phyloP scores from a whole-genome alignment of 2,888 invertebrate genomes.

The Tigriopus californicus region DNA sequence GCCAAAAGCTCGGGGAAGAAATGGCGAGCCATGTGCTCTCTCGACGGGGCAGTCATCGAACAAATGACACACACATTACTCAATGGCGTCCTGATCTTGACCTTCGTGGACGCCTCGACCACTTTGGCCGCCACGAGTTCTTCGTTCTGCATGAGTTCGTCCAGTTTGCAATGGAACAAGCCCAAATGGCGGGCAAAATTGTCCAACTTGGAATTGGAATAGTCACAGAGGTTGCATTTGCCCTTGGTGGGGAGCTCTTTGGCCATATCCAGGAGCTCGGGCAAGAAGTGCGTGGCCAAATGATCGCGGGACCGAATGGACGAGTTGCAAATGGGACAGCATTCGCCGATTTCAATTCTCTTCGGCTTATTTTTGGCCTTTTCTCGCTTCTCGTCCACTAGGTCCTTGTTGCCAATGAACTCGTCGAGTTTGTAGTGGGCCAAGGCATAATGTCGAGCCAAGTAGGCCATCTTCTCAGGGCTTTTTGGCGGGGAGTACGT shows the following conservation, averaged over 20 bases:
- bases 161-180: background rate
- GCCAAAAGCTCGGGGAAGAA: background rate
- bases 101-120: background rate
- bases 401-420: background rate
- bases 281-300: background rate
- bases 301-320: background rate
- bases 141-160: background rate
- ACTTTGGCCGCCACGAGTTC: background rate
- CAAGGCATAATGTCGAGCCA: background rate
- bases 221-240: background rate
- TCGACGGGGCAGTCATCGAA: background rate
- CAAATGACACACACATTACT: background rate
- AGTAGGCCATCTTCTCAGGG: background rate
- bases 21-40: background rate
- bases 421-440: background rate
- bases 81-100: background rate
- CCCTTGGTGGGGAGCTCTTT: background rate
- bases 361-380: background rate
- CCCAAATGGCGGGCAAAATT: background rate
- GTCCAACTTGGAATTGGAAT: background rate
- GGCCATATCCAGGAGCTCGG: background rate
- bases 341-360: background rate
- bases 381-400: background rate
- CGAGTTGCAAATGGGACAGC: background rate
- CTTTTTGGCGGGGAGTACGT: background rate